A percentile compares a stretch with the other conserved stretches of the same genome.
These are phyloP conservation scores for Lasioglossum lativentre DNA, from an alignment of 2,888 invertebrate genomes.

Conservation along the genomic window DNA sequence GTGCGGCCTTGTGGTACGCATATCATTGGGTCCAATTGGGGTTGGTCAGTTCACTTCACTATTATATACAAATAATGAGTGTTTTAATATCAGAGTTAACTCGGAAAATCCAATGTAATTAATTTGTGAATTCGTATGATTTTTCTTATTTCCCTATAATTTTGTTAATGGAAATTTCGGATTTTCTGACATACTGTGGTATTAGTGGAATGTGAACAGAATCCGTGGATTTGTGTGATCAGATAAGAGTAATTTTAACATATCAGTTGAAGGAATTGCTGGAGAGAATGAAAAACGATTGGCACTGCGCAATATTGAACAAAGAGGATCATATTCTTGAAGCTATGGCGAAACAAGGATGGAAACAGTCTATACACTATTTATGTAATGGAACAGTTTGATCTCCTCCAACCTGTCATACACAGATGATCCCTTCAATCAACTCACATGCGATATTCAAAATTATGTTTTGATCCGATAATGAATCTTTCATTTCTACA, in stretches of 20 bases:
- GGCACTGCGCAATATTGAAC: background rate
- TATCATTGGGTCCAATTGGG: too few relatives aligned
- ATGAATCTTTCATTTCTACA: too few relatives aligned
- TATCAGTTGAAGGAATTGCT: background rate
- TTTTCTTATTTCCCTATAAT: background rate
- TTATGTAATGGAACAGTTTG: background rate
- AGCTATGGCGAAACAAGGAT: background rate
- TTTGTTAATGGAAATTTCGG: background rate
- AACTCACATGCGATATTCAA: too few relatives aligned
- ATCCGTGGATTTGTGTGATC: too few relatives aligned
- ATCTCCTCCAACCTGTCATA: too few relatives aligned
- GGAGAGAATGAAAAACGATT: background rate
- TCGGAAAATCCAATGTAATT: background rate
- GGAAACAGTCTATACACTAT: background rate
- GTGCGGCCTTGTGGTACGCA: accelerated
- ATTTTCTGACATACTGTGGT: background rate
- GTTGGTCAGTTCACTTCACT: too few relatives aligned
- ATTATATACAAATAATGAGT: background rate
- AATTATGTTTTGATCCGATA: too few relatives aligned
- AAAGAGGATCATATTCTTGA: background rate
- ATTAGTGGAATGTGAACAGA: background rate
- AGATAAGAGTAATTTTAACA: background rate
- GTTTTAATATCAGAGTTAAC: too few relatives aligned
- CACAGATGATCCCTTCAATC: too few relatives aligned
- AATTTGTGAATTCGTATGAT: background rate